Conservation (phyloP, 2,113 vertebrate genomes). For the Cygnus atratus region DNA sequence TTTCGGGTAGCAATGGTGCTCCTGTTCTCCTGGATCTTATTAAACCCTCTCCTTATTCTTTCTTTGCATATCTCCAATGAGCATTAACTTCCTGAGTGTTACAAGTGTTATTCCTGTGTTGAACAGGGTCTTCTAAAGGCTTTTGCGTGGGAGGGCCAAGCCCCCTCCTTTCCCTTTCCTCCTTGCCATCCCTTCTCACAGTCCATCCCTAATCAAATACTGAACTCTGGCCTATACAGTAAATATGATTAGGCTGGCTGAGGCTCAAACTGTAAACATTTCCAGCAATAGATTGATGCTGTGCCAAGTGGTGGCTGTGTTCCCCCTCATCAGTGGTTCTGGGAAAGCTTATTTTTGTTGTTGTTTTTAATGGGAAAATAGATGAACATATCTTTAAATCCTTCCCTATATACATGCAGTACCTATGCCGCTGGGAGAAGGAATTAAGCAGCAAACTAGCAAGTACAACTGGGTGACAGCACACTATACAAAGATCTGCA, state of each 20-base stretch:
- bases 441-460: neutral
- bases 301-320: neutral
- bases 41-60: neutral
- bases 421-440: neutral
- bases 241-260: neutral
- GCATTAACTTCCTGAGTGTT: neutral
- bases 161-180: neutral
- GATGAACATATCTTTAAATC: neutral
- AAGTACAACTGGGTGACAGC: neutral
- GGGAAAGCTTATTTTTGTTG: neutral
- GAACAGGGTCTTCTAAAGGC: neutral
- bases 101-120: rapidly evolving
- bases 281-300: neutral
- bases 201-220: neutral
- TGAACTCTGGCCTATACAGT: neutral
- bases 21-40: neutral
- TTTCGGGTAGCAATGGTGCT: neutral
- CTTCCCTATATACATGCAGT: neutral
- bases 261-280: neutral
- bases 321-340: neutral
- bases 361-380: neutral
- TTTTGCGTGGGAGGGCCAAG: neutral
- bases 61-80: rapidly evolving
- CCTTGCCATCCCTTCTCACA: neutral
- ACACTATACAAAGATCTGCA: neutral